phyloP scores from a whole-genome alignment of 2,888 invertebrate species.

The Cerastis rubricosa region DNA sequence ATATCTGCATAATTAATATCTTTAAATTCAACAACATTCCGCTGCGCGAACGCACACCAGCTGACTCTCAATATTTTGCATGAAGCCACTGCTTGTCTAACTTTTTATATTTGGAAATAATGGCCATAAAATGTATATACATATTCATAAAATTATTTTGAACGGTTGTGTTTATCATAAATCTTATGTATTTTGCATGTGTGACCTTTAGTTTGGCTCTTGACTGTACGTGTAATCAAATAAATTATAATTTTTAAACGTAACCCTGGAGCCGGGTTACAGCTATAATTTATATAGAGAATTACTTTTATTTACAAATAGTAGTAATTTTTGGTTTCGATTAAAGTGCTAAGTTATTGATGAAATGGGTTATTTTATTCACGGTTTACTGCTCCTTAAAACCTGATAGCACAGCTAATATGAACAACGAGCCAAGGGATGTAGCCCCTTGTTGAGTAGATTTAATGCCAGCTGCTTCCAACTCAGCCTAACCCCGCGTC shows the following conservation, averaged over 20 bases:
- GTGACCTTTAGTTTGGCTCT: conserved; percentile 36
- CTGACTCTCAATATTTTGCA: background rate
- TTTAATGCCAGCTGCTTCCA: background rate
- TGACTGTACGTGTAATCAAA: conserved; percentile 36
- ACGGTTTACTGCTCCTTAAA: background rate
- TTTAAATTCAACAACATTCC: too few species aligned
- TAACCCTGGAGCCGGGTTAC: conserved; percentile 22
- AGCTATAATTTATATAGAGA: conserved; percentile 42
- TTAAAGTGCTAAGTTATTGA: conserved; percentile 79
- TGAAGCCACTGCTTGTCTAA: background rate
- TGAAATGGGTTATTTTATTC: conserved; percentile 44
- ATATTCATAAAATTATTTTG: conserved; percentile 56
- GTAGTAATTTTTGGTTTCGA: conserved; percentile 75
- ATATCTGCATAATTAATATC: too few species aligned
- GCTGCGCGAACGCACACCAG: too few species aligned
- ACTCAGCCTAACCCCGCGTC: background rate
- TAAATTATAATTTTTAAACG: conserved; percentile 31
- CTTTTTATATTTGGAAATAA: conserved; percentile 32
- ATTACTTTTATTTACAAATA: conserved; percentile 67
- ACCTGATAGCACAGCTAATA: background rate
- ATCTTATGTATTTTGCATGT: conserved; percentile 54
- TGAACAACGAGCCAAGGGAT: background rate
- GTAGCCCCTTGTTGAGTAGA: background rate
- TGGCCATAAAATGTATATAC: conserved; percentile 49
- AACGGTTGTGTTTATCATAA: conserved; percentile 49